A percentile compares a stretch with the other conserved stretches of the same genome.
phyloP scores from a whole-genome alignment of 2,113 vertebrate genomes.

The Oceanodroma tethys region DNA sequence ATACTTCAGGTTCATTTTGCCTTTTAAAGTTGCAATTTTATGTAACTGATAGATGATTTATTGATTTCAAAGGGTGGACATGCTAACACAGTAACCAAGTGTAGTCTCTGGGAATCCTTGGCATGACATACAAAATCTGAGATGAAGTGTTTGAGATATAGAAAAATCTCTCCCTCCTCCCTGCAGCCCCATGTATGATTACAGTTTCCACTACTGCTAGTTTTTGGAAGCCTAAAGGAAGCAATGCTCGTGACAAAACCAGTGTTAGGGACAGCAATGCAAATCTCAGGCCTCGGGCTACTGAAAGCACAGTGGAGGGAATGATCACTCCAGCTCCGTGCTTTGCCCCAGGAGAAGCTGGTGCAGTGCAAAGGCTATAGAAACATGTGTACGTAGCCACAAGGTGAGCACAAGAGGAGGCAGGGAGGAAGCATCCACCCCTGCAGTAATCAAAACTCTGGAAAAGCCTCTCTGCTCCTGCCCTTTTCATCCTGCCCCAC shows the following conservation, averaged over 20 bases:
- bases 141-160: not conserved
- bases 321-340: accelerated
- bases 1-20: not conserved
- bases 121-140: not conserved
- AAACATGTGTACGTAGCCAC: accelerated
- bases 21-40: not conserved
- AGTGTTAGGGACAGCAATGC: not conserved
- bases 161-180: not conserved
- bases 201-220: not conserved
- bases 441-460: not conserved
- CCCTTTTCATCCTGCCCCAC: slow-evolving; percentile 30
- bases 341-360: not conserved
- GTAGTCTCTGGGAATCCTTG: not conserved
- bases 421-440: not conserved
- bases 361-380: not conserved
- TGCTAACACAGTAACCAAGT: not conserved
- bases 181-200: not conserved
- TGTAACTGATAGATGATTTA: not conserved
- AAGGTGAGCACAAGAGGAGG: not conserved
- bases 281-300: not conserved
- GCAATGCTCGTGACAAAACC: not conserved
- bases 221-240: not conserved
- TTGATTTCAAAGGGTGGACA: not conserved
- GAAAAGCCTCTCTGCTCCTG: not conserved
- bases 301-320: not conserved